Percentiles rank a stretch among this genome's conserved stretches.
Evolutionary conservation across 2,113 vertebrate genomes (phyloP).

Genomic region (Dicrurus megarhynchus): DNA sequence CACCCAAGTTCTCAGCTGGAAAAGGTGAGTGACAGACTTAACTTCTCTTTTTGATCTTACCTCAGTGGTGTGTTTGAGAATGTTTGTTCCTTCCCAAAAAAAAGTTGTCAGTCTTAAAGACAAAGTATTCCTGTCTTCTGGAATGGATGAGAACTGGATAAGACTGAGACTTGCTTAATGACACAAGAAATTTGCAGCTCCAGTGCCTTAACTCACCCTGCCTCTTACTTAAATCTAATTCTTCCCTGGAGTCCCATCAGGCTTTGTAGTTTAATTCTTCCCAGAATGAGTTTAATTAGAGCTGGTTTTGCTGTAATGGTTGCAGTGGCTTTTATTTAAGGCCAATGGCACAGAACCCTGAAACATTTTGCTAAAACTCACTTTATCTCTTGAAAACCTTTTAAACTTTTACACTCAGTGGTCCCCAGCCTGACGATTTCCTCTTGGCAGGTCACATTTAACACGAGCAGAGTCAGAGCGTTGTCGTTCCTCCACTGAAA

Average conservation of each 20-base stretch:
- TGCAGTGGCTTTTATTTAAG: background rate
- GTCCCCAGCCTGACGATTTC: background rate
- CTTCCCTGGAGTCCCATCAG: background rate
- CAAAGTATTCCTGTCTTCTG: background rate
- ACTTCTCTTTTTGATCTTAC: background rate
- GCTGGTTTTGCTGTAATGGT: background rate
- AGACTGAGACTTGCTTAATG: background rate
- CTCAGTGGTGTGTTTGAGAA: background rate
- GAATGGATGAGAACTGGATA: background rate
- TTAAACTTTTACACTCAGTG: background rate
- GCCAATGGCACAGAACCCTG: background rate
- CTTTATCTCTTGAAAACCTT: background rate
- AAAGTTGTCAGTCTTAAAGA: background rate
- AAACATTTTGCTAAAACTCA: background rate
- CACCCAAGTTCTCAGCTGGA: background rate
- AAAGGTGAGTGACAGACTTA: background rate
- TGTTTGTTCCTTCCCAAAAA: accelerated
- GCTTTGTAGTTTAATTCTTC: background rate
- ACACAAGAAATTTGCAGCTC: background rate
- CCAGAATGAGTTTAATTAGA: background rate
- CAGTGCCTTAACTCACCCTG: background rate
- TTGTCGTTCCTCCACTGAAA: background rate
- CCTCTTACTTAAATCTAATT: background rate
- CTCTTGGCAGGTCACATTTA: conserved; percentile 13
- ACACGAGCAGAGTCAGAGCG: background rate